phyloP scores from a whole-genome alignment of 64 coral and sea anemone genomes.

The Montipora cactus region DNA sequence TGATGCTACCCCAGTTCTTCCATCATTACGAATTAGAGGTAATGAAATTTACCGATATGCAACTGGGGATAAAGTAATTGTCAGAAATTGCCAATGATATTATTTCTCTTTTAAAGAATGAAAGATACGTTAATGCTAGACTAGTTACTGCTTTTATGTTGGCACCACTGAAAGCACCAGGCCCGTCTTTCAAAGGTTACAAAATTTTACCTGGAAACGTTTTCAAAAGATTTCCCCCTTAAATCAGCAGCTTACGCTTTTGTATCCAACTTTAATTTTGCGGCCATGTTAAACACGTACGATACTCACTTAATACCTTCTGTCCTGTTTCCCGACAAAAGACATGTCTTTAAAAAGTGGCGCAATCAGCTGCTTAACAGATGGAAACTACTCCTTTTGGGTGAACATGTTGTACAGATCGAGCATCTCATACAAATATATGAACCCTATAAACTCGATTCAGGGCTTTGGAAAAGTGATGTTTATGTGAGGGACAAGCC shows the following conservation, averaged over 20 bases:
- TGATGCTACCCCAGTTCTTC: background rate
- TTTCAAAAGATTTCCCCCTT: background rate
- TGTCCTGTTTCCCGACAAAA: background rate
- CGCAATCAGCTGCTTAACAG: conserved; percentile 3
- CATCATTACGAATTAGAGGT: background rate
- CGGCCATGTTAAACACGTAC: background rate
- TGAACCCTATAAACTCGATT: conserved; percentile 20
- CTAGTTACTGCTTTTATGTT: too few relatives aligned
- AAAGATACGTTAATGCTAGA: too few relatives aligned
- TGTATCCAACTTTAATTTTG: background rate
- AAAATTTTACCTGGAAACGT: background rate
- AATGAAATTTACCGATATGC: background rate
- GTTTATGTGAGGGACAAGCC: conserved; percentile 66
- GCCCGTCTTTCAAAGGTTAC: background rate
- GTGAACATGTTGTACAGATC: background rate
- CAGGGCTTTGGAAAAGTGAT: conserved; percentile 57
- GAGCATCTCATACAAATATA: background rate
- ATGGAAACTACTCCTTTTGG: background rate
- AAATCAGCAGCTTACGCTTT: background rate
- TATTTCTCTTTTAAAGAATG: too few relatives aligned
- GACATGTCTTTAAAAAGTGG: background rate
- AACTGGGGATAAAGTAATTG: background rate
- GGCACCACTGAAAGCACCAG: background rate
- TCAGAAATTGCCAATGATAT: background rate
- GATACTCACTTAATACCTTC: background rate